Evolutionary conservation across 2,113 vertebrate species (phyloP).

Genomic region (Stegostoma tigrinum): DNA sequence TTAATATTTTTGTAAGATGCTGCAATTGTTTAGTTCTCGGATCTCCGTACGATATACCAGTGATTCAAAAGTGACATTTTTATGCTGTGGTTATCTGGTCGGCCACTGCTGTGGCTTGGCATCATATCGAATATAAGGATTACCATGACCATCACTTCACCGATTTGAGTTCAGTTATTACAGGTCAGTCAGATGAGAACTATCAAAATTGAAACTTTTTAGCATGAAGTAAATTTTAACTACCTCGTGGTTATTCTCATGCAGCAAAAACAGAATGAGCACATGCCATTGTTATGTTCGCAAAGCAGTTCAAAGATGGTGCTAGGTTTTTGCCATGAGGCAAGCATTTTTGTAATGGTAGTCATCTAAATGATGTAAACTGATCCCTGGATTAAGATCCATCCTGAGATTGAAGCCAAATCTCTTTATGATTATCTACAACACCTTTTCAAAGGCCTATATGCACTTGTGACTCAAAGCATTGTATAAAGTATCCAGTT

Average conservation of each 20-base stretch:
- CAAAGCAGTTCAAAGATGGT: conserved; percentile 31
- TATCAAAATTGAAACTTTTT: background rate
- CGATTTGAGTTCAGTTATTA: conserved; percentile 3
- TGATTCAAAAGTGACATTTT: conserved; percentile 17
- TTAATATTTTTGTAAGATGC: conserved; percentile 33
- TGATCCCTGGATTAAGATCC: background rate
- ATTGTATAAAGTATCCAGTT: background rate
- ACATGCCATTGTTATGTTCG: conserved; percentile 4
- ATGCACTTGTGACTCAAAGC: conserved; percentile 22
- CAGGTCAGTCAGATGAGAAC: conserved; percentile 27
- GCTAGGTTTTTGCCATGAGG: conserved; percentile 31
- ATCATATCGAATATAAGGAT: background rate
- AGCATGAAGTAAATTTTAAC: conserved; percentile 33
- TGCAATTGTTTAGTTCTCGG: conserved; percentile 32
- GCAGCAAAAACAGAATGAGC: conserved; percentile 26
- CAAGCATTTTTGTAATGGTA: conserved; percentile 26
- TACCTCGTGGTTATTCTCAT: conserved; percentile 33
- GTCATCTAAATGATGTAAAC: conserved; percentile 11
- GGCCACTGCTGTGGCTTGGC: background rate
- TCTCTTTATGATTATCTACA: background rate
- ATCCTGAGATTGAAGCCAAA: conserved; percentile 3
- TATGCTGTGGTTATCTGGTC: conserved; percentile 16
- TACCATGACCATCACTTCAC: background rate
- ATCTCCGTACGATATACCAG: background rate
- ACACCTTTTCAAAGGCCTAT: conserved; percentile 18